A percentile compares a stretch with the other conserved stretches of the same genome.
Conservation (phyloP, 2,113 vertebrate genomes). For the Phyllostomus discolor region DNA sequence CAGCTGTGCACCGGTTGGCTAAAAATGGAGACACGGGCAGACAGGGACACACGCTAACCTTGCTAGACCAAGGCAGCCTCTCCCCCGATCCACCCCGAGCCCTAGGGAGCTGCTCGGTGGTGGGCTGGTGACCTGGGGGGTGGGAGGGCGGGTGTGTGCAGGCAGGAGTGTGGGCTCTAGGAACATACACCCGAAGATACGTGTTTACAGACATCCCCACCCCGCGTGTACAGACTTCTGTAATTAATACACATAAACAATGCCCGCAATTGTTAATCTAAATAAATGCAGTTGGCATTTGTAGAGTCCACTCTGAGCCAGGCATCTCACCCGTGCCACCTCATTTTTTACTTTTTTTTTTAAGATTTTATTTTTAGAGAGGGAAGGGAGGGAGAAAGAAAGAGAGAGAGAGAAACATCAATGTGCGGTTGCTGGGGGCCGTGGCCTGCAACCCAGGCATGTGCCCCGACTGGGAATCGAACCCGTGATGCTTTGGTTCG, state of each 20-base stretch:
- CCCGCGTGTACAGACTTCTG: not conserved
- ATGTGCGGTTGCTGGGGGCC: too few species aligned
- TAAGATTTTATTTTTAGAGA: too few species aligned
- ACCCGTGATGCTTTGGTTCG: too few species aligned
- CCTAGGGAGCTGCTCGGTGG: not conserved
- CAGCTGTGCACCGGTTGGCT: rapidly evolving
- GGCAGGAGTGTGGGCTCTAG: rapidly evolving
- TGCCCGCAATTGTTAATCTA: not conserved
- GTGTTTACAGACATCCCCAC: rapidly evolving
- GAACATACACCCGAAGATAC: not conserved
- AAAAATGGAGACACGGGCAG: not conserved
- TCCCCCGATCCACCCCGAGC: too few species aligned
- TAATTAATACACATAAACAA: not conserved
- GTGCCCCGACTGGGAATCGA: too few species aligned
- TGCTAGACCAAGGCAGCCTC: not conserved
- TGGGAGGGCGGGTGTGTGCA: rapidly evolving
- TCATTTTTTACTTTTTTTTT: not conserved
- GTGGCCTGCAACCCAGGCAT: too few species aligned
- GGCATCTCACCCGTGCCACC: not conserved
- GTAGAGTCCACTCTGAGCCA: not conserved
- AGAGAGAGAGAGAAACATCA: too few species aligned
- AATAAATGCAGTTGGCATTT: not conserved
- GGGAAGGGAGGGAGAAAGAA: too few species aligned
- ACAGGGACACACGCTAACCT: not conserved
- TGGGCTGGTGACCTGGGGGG: not conserved